These are phyloP conservation scores for Hydractinia symbiolongicarpus DNA, from an alignment of 30 jellyfish, hydroid and myxozoan species.

Conservation along the genomic window DNA sequence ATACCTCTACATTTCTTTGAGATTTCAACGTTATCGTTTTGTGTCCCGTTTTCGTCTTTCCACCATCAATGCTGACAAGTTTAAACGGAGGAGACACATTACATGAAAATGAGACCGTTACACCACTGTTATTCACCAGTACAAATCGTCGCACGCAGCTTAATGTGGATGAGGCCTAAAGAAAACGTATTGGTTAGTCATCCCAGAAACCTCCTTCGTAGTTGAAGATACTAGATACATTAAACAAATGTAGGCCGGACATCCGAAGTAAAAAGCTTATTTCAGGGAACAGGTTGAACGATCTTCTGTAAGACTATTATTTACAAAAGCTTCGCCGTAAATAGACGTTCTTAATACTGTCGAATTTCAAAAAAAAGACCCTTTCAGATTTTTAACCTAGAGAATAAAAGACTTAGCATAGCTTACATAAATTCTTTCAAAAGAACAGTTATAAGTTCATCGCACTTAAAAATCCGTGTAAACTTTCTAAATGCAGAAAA, in stretches of 20 bases:
- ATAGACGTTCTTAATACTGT: too few relatives aligned
- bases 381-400: too few relatives aligned
- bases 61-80: not conserved
- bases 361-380: too few relatives aligned
- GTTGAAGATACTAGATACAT: not conserved
- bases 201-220: not conserved
- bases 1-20: constrained; percentile 14
- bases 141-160: constrained; percentile 12
- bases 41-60: not conserved
- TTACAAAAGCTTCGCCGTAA: too few relatives aligned
- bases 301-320: too few relatives aligned
- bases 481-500: not conserved
- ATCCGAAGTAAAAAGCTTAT: not conserved
- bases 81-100: constrained; percentile 5
- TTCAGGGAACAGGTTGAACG: too few relatives aligned
- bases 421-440: too few relatives aligned
- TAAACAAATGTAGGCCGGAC: not conserved
- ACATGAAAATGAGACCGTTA: not conserved
- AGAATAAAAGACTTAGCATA: too few relatives aligned
- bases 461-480: too few relatives aligned
- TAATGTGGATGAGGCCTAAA: too few relatives aligned
- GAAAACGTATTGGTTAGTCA: too few relatives aligned
- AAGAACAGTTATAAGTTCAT: too few relatives aligned
- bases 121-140: constrained; percentile 22
- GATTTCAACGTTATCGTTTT: constrained; percentile 14